Conservation (phyloP, 2,797 vertebrate genomes). For the Pagetopsis macropterus region DNA sequence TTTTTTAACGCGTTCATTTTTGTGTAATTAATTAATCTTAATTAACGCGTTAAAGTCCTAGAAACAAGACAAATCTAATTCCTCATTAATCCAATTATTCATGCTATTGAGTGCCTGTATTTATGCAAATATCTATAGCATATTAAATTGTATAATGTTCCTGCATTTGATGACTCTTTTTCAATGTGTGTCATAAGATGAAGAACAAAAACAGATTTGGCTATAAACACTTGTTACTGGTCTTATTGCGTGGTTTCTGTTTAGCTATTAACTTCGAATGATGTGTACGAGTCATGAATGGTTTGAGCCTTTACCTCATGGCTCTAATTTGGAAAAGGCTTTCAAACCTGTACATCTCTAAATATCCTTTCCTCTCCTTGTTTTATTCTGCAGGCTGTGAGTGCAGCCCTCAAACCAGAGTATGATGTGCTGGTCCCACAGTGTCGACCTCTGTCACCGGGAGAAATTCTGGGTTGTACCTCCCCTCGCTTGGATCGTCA, state of each 20-base stretch:
- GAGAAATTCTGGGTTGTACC: constrained; percentile 96
- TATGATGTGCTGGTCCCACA: constrained; percentile 91
- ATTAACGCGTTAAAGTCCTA: no score
- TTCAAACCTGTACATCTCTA: constrained; percentile 2
- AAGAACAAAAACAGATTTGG: background rate
- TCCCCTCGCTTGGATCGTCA: constrained; percentile 87
- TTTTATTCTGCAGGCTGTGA: constrained; percentile 68
- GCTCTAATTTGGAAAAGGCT: background rate
- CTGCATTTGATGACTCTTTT: background rate
- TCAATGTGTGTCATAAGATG: background rate
- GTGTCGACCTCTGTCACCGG: constrained; percentile 95
- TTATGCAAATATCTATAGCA: constrained; percentile 6
- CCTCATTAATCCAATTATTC: background rate
- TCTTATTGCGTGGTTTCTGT: background rate
- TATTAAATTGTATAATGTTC: background rate
- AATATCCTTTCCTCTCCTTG: constrained; percentile 7
- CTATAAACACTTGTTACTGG: background rate
- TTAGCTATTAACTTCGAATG: background rate
- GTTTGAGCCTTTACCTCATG: background rate
- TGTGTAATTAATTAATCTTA: no score
- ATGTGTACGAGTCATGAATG: background rate
- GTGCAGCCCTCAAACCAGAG: constrained; percentile 84
- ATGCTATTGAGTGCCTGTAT: background rate
- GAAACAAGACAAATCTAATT: background rate
- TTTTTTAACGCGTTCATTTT: no score